phyloP scores from a whole-genome alignment of 1,140 invertebrate species.

The Cylas formicarius region DNA sequence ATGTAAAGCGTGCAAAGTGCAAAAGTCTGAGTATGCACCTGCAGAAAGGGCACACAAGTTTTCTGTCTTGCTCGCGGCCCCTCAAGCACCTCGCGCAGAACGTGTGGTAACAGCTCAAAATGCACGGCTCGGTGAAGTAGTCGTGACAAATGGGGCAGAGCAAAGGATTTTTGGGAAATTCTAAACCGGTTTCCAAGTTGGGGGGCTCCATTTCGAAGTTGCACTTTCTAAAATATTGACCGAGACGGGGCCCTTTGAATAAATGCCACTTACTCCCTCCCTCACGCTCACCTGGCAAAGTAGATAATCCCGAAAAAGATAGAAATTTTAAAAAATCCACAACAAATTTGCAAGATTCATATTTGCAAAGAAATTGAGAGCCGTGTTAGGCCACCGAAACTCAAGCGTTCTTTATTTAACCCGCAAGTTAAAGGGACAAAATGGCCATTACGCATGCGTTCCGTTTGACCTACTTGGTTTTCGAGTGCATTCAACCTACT shows the following conservation, averaged over 20 bases:
- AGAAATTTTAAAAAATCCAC: slow-evolving; percentile 1
- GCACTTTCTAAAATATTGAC: slow-evolving; percentile 24
- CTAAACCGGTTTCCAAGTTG: slow-evolving; percentile 34
- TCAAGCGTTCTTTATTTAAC: slow-evolving; percentile 1
- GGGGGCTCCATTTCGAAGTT: slow-evolving; percentile 35
- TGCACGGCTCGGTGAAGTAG: slow-evolving; percentile 60
- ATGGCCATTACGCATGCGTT: background rate
- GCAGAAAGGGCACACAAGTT: slow-evolving; percentile 59
- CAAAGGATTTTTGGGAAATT: slow-evolving; percentile 51
- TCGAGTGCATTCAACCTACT: no score
- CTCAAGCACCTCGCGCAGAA: slow-evolving; percentile 60
- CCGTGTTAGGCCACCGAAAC: background rate
- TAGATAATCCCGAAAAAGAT: slow-evolving; percentile 32
- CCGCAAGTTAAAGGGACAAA: background rate
- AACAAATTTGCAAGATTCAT: background rate
- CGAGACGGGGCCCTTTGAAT: background rate
- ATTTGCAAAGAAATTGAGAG: background rate
- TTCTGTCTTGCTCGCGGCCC: slow-evolving; percentile 52
- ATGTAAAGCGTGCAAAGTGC: background rate
- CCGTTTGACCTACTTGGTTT: slow-evolving; percentile 7
- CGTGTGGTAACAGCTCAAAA: slow-evolving; percentile 61
- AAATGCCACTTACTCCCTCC: background rate
- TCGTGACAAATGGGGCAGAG: slow-evolving; percentile 60
- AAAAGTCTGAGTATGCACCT: slow-evolving; percentile 43
- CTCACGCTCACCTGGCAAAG: slow-evolving; percentile 31